Conservation (phyloP, 2,888 invertebrate genomes). For the Phaedon cochleariae region DNA sequence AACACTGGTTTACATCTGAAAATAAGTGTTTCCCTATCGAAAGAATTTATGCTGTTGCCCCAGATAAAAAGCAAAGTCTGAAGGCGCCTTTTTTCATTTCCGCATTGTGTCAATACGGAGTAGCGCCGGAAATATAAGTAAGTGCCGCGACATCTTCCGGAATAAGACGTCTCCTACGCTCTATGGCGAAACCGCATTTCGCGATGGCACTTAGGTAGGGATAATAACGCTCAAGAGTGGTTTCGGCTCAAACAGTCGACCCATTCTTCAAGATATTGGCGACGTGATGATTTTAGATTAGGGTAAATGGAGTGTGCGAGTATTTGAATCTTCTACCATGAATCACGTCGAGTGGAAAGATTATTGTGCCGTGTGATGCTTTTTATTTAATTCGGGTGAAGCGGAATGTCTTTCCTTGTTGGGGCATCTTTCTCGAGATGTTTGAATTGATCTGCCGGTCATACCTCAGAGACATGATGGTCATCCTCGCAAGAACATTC, state of each 20-base stretch:
- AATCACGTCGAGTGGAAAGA: conserved; percentile 38
- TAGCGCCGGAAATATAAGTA: conserved; percentile 2
- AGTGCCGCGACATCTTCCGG: conserved; percentile 39
- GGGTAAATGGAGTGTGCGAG: conserved; percentile 57
- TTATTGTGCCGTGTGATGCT: conserved; percentile 35
- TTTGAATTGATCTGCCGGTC: too few relatives aligned
- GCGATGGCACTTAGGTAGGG: too few relatives aligned
- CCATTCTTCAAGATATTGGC: conserved; percentile 53
- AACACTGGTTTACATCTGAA: too few relatives aligned
- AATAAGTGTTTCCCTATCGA: too few relatives aligned
- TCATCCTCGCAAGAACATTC: too few relatives aligned
- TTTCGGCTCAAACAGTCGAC: conserved; percentile 29
- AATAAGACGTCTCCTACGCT: conserved; percentile 39
- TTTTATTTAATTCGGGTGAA: neutral
- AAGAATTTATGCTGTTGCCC: neutral
- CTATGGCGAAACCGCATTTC: too few relatives aligned
- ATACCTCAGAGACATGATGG: too few relatives aligned
- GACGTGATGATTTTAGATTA: conserved; percentile 57
- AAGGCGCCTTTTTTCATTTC: neutral
- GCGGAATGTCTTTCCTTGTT: neutral
- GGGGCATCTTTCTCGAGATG: neutral
- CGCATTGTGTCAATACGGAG: neutral
- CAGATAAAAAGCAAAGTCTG: too few relatives aligned
- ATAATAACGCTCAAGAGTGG: conserved; percentile 19
- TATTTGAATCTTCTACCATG: conserved; percentile 55